Base-by-base conservation (phyloP, 2,113 vertebrate species). In the Grammomys dolichurus region DNA sequence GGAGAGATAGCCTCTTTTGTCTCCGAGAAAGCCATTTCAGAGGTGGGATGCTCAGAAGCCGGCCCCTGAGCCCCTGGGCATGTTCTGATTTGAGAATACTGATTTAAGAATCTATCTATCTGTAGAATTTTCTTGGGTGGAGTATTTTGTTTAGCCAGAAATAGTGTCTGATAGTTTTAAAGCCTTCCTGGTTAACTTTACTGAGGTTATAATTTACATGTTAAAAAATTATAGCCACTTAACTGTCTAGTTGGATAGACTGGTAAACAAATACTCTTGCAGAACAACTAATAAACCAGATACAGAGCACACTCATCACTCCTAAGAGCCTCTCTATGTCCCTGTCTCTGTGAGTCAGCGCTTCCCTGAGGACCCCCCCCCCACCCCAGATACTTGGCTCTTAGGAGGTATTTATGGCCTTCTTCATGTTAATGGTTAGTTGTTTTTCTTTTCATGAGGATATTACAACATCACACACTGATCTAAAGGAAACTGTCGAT, bases 141-240 rank as follows among this genome's bases (percentile, higher is more conserved):
- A 72, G 63, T 90, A 80, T 43, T 84, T 93, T 84, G 43, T 93
- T 89, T 87, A 84, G 85, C 65, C 20, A 75, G 63, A 92, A 96
- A 78, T 82, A 36, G 4, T 81, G 33, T 87, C 36, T 85, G 22
- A 43, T 90, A n/a, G 1, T 90, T 65, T 31, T 93, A 43, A 81
- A 82, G 54, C 20, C 19, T 95, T 95, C 81, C 85, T 80, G 78
- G 86, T 84, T 36, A 77, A 76, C 46, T 78, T 92, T 89, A 58
- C 81, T 90, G 43, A 72, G 36, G 1, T 84, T 85, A 72, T 91
- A 67, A 75, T 69, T 69, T 82, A 81, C 3, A 16, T 94, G 63
- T 56, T 93, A 19, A 67, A 76, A 92, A 86, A 40, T 86, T 73
- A 22, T 67, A 20, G 19, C 13, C 5, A 69, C 80, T 82, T 69